phyloP scores from a whole-genome alignment of 2,888 invertebrate species.

The Pyrocoelia pectoralis region DNA sequence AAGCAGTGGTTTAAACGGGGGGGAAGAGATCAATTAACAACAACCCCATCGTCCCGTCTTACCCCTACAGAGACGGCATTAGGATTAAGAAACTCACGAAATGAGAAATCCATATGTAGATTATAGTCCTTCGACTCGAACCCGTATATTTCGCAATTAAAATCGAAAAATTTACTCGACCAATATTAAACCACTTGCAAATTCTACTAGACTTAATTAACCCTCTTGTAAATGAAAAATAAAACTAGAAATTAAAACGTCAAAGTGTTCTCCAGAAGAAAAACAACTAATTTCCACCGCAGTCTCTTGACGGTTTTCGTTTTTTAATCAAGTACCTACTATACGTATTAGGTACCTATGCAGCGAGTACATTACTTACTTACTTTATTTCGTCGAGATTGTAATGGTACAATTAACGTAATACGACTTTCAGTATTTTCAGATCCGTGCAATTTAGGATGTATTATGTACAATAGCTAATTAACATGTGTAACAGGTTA shows the following conservation, averaged over 20 bases:
- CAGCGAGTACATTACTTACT: not conserved
- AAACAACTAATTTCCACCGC: constrained; percentile 3
- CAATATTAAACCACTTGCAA: constrained; percentile 22
- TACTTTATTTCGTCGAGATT: too few species aligned
- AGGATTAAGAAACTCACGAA: constrained; percentile 55
- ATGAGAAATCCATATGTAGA: constrained; percentile 57
- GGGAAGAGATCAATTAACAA: constrained; percentile 56
- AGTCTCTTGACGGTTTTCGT: not conserved
- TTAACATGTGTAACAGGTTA: too few species aligned
- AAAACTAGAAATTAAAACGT: constrained; percentile 8
- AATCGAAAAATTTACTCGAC: constrained; percentile 26
- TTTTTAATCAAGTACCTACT: not conserved
- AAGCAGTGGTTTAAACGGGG: constrained; percentile 48
- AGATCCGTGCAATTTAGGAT: too few species aligned
- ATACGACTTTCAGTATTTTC: too few species aligned
- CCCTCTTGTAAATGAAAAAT: constrained; percentile 7
- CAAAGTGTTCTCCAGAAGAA: not conserved
- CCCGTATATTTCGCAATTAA: constrained; percentile 19
- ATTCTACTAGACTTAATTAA: constrained; percentile 24
- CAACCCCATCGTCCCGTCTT: constrained; percentile 49
- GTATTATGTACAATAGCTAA: too few species aligned
- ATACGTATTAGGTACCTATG: not conserved
- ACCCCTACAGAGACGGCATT: constrained; percentile 50
- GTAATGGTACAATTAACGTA: too few species aligned
- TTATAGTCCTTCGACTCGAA: constrained; percentile 27